Percentiles rank a stretch among this genome's conserved stretches.
Evolutionary conservation across 2,797 vertebrate genomes (phyloP).

Genomic region (Poeciliopsis infans): DNA sequence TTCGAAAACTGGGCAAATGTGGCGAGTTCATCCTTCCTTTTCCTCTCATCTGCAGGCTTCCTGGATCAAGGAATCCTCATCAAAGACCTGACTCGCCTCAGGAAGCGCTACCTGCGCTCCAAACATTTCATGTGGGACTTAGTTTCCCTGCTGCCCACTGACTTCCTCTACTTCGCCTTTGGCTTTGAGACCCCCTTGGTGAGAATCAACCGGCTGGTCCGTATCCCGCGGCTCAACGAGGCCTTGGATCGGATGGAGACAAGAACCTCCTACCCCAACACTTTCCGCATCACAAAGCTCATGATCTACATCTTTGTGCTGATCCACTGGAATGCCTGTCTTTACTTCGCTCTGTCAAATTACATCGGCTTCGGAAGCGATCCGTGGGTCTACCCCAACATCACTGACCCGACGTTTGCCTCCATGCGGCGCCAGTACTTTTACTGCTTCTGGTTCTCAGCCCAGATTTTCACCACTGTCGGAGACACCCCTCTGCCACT

Average conservation of each 20-base stretch:
- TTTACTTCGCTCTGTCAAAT: constrained; percentile 90
- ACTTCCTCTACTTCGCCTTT: constrained; percentile 83
- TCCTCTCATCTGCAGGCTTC: constrained; percentile 79
- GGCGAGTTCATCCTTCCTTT: not conserved
- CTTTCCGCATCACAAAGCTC: constrained; percentile 89
- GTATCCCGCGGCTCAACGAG: constrained; percentile 81
- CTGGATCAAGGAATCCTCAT: constrained; percentile 91
- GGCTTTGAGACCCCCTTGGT: constrained; percentile 78
- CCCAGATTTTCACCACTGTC: constrained; percentile 89
- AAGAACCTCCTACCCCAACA: constrained; percentile 85
- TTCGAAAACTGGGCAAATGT: not conserved
- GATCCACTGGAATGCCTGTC: constrained; percentile 92
- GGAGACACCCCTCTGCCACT: constrained; percentile 84
- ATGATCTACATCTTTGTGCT: constrained; percentile 89
- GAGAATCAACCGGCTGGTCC: constrained; percentile 89
- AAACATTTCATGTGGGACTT: constrained; percentile 82
- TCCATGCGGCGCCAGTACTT: constrained; percentile 86
- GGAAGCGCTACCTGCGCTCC: constrained; percentile 80
- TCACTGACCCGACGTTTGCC: constrained; percentile 68
- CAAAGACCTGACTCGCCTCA: constrained; percentile 73
- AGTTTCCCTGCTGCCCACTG: constrained; percentile 85
- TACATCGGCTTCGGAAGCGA: constrained; percentile 87
- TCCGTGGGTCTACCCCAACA: constrained; percentile 90
- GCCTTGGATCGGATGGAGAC: constrained; percentile 90
- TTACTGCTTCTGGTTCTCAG: constrained; percentile 93